Evolutionary conservation across 2,888 invertebrate genomes (phyloP), one percentile per base, ranked within the genome.

Genomic region (Seladonia tumulorum): DNA sequence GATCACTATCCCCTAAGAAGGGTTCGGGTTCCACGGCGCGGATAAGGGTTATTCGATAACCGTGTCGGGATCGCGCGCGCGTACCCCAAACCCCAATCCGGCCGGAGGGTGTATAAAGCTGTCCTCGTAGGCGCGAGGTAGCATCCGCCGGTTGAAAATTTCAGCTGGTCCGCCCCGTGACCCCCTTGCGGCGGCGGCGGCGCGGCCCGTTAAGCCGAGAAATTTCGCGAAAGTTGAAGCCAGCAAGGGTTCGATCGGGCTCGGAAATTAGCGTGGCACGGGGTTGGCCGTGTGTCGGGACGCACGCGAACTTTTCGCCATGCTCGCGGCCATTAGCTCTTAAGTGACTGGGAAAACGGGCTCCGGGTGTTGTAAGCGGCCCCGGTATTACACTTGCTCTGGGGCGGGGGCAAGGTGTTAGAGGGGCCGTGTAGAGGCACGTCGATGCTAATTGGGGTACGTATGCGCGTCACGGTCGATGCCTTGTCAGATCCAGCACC

Each of bases 361-460:
- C 18, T 60, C 60, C 72, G 68, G 68, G 68, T n/a, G 68, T 68
- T 68, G 74, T 68, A 74, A 66, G 63, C 66, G 29, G 49, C 42
- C 57, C 45, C 63, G 45, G 73, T 66, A 78, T 81, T 76, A 75
- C 53, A 63, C 53, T 79, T 63, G 66, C 74, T n/a, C 83, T 49
- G 35, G 22, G 22, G 39, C 22, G 68, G 68, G 66, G 35, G 35
- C 35, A 35, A 29, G 60, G 60, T 74, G 60, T 22, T 76, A 22
- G 29, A 60, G n/a, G 73, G 70, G 72, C 78, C 72, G 70, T 79
- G 87, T 71, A 57, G n/a, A 70, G 76, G 76, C 83, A 81, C 78
- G 79, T 75, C 77, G 68, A 83, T 77, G 80, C 83, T 87, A 87
- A 87, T 87, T 82, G 79, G 84, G 81, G 81, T 87, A 84, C 79